Evolutionary conservation across 2,888 invertebrate species (phyloP), one percentile per base, ranked within the genome.

Genomic region (Myopa tessellatipennis): DNA sequence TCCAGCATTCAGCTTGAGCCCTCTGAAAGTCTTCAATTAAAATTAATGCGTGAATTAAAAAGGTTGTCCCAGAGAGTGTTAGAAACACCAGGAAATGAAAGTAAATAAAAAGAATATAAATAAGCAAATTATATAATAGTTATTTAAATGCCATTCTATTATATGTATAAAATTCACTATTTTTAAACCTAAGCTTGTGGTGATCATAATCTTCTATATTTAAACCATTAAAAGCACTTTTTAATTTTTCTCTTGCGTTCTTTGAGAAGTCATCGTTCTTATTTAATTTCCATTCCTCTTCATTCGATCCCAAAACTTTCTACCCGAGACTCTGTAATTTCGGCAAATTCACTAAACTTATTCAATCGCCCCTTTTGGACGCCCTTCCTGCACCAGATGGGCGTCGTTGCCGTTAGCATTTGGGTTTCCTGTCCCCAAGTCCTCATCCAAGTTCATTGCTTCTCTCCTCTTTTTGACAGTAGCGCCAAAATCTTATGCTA

Each of bases 401-500:
- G 45, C 45, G 14, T 40, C 75, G 58, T 58, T 58, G 75, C 68
- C 75, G 18, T 40, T 45, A 60, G 75, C 75, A 61, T 69, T 75
- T 75, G 26, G 68, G 68, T 60, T 69, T 75, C 75, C 75, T 75
- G 75, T 75, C 75, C 40, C 58, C 69, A 65, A 68, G 45, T 50
- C 26, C 34, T 69, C 34, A 58, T 12, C 40, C 65, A 14, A 45
- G 34, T 45, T 52, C 34, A 7, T 14, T 26, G 65, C 65, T 38
- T 38, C 16, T 16, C 34, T 55, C 55, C 16, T 3, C 52, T 55
- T 52, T 73, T 77, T 77, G 75, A 75, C 75, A 81, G 82, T 77
- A 78, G 80, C 76, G 82, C 82, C 83, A 75, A 72, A 75, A 75
- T 75, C 75, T 75, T 75, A 75, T 75, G 75, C 60, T 75, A 75